These are phyloP conservation scores for Euglossa dilemma DNA, from an alignment of 1,140 invertebrate genomes.

Conservation along the genomic window DNA sequence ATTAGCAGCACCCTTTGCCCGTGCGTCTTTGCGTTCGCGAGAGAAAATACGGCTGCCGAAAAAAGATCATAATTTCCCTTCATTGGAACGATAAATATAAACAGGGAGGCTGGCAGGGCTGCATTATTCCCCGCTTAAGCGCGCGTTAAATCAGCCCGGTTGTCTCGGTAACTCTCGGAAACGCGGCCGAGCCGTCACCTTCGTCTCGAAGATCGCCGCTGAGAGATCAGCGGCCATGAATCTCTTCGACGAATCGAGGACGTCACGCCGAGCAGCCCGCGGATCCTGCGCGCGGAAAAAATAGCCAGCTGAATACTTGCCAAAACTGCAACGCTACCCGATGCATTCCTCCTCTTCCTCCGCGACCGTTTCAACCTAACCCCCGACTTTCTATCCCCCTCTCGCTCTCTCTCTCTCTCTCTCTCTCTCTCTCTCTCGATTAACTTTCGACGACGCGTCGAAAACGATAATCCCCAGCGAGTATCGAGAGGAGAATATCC, in stretches of 20 bases:
- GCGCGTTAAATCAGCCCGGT: conserved; percentile 57
- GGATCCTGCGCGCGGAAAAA: conserved; percentile 43
- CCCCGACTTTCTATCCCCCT: neutral
- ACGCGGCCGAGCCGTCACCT: conserved; percentile 60
- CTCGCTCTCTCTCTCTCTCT: too few relatives aligned
- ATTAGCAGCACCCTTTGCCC: conserved; percentile 1
- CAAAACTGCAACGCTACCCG: conserved; percentile 46
- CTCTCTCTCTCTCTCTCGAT: too few relatives aligned
- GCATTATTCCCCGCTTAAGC: conserved; percentile 59
- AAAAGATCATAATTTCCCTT: conserved; percentile 52
- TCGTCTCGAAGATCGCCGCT: conserved; percentile 52
- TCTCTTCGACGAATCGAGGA: conserved; percentile 59
- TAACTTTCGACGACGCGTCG: too few relatives aligned
- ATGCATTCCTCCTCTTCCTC: neutral
- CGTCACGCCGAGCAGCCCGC: conserved; percentile 15
- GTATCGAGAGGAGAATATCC: too few relatives aligned
- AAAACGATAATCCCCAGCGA: too few relatives aligned
- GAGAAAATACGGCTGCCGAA: conserved; percentile 1
- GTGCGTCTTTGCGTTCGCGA: neutral
- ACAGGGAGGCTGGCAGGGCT: conserved; percentile 31
- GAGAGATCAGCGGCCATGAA: conserved; percentile 58
- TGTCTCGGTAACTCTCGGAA: conserved; percentile 60
- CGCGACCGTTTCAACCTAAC: neutral
- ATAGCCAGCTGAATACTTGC: conserved; percentile 56
- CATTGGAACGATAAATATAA: conserved; percentile 67